Evolutionary conservation across 2,888 invertebrate species (phyloP), one percentile per base, ranked within the genome.

Genomic region (Drosophila meridiana): DNA sequence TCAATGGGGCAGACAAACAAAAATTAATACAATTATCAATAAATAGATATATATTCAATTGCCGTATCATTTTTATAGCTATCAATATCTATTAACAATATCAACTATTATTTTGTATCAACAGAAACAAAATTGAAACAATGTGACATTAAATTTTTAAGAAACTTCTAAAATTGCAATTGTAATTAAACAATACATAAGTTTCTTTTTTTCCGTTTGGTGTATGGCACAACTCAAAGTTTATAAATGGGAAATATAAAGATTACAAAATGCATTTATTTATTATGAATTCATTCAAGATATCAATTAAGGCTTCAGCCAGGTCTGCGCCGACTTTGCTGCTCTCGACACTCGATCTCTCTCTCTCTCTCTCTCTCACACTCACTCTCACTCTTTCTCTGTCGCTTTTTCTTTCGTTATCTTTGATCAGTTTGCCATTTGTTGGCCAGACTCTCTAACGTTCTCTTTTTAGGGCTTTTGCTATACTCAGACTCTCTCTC

Each of bases 201-300:
- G 28, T 4, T n/a, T 32, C 9, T n/a, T 9, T 11, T 11, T 2
- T 2, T 34, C 20, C 14, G 9, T 28, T 14, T 28, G 3, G n/a
- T n/a, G n/a, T 28, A 14, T 55, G 26, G 28, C 55, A 4, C 42
- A 42, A 42, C 9, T 6, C 6, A 5, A 14, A 32, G 26, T 50
- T 64, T 34, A 60, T 52, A 42, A 65, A 40, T 45, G 20, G 30
- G 26, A n/a, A 38, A 62, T 53, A 42, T 63, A 53, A 63, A 57
- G 34, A 56, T 47, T 69, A 52, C 70, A 69, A 62, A 70, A 69
- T 71, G 50, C 66, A 73, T 56, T 71, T 63, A 32, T 59, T 30
- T 63, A 38, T 59, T 26, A 26, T 42, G 26, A 56, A 66, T 73
- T 60, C 65, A 45, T 58, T 28, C 4, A 59, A 52, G 36, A 42